Evolutionary conservation across 2,888 invertebrate species (phyloP).

Genomic region (Platerodrilus igneus): DNA sequence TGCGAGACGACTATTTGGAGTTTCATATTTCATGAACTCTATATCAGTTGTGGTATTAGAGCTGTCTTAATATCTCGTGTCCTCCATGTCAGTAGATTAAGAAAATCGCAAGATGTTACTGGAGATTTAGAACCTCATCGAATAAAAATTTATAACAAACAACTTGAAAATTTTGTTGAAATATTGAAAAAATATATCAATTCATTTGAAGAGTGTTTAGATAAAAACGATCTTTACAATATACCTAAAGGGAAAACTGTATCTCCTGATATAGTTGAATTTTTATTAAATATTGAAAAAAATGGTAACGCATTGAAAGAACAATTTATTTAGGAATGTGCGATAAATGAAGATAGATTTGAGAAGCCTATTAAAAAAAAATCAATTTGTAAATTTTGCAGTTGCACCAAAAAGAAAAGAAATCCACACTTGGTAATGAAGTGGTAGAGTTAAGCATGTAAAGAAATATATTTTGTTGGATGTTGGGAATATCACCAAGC

Average conservation of each 20-base stretch:
- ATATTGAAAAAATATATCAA: conserved; percentile 20
- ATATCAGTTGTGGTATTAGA: conserved; percentile 18
- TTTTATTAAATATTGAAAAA: conserved; percentile 14
- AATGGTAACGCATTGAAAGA: conserved; percentile 19
- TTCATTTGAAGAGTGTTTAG: neutral
- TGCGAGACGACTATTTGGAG: conserved; percentile 20
- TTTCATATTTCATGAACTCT: conserved; percentile 25
- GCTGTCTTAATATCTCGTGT: conserved; percentile 20
- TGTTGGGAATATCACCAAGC: conserved; percentile 24
- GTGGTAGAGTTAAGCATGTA: conserved; percentile 26
- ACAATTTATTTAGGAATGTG: conserved; percentile 24
- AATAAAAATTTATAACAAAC: conserved; percentile 14
- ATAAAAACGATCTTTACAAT: neutral
- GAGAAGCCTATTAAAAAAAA: conserved; percentile 26
- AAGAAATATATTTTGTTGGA: conserved; percentile 26
- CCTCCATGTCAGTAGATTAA: conserved; percentile 17
- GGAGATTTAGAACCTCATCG: conserved; percentile 19
- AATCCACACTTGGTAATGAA: conserved; percentile 19
- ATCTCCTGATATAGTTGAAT: neutral
- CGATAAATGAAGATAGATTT: conserved; percentile 20
- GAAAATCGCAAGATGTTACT: conserved; percentile 23
- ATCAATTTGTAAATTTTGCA: conserved; percentile 17
- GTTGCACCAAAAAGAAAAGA: conserved; percentile 22
- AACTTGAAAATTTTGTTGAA: conserved; percentile 20
- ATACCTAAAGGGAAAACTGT: neutral